Evolutionary conservation across 2,888 invertebrate species (phyloP).

Genomic region (Idaea dimidiata): DNA sequence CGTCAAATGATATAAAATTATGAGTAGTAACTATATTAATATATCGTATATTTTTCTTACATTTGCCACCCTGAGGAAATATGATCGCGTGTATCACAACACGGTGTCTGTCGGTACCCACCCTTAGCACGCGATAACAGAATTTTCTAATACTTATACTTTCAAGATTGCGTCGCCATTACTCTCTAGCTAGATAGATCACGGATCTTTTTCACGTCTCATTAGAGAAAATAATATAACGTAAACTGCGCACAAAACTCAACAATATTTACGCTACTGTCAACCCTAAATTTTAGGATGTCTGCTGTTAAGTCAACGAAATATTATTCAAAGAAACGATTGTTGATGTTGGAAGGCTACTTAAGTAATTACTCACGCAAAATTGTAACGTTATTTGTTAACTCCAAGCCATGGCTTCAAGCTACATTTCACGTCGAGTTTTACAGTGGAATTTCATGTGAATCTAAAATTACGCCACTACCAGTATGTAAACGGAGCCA

Average conservation of each 20-base stretch:
- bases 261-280: background rate
- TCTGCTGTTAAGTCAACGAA: background rate
- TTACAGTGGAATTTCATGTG: conserved; percentile 22
- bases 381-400: conserved; percentile 1
- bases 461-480: conserved; percentile 21
- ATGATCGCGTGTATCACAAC: conserved; percentile 59
- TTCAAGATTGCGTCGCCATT: conserved; percentile 57
- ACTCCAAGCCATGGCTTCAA: background rate
- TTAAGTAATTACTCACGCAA: background rate
- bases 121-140: conserved; percentile 67
- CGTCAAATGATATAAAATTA: conserved; percentile 56
- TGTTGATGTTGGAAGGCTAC: background rate
- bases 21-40: conserved; percentile 34
- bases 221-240: conserved; percentile 7
- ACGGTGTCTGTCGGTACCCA: conserved; percentile 44
- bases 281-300: background rate
- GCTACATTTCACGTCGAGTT: conserved; percentile 4
- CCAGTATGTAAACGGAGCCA: conserved; percentile 18
- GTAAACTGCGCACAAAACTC: background rate
- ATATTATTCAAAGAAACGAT: background rate
- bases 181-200: conserved; percentile 51
- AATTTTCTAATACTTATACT: conserved; percentile 65
- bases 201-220: conserved; percentile 39
- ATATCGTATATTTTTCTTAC: conserved; percentile 36
- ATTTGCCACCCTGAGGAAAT: conserved; percentile 47